Conservation (phyloP, 2,113 vertebrate genomes). For the Cyanocitta stelleri region DNA sequence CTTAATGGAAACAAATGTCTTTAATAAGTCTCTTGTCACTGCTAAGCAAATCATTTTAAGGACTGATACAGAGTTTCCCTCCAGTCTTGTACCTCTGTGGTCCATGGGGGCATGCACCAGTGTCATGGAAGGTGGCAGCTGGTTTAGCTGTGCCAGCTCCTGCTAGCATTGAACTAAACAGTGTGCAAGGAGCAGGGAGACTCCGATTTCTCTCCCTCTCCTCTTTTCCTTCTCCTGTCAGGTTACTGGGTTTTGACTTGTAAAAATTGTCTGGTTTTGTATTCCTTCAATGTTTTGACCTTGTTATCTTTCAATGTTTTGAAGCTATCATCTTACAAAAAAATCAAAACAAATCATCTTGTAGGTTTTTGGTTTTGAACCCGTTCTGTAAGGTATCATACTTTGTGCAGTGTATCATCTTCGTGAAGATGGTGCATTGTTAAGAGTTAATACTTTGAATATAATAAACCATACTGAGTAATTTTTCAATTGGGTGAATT, state of each 20-base stretch:
- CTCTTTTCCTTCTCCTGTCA: neutral
- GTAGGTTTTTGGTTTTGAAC: neutral
- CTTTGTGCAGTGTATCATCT: neutral
- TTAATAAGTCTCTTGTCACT: neutral
- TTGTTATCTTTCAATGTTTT: neutral
- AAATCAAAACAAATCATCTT: neutral
- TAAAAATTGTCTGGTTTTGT: neutral
- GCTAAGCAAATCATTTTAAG: neutral
- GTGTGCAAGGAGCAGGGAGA: neutral
- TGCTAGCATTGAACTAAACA: neutral
- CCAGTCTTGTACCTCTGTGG: fast-evolving
- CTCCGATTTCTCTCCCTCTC: neutral
- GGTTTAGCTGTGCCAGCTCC: fast-evolving
- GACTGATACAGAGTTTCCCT: neutral
- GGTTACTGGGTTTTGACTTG: neutral
- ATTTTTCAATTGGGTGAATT: neutral
- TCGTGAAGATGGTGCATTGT: neutral
- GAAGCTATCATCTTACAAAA: neutral
- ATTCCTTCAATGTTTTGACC: neutral
- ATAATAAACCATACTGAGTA: neutral
- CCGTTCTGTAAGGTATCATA: neutral
- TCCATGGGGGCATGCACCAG: neutral
- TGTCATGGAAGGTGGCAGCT: neutral
- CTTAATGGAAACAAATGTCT: neutral
- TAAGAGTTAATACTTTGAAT: neutral